Evolutionary conservation across 1,140 invertebrate species (phyloP), one percentile per base, ranked within the genome.

Genomic region (Rhyacophila brunnea): DNA sequence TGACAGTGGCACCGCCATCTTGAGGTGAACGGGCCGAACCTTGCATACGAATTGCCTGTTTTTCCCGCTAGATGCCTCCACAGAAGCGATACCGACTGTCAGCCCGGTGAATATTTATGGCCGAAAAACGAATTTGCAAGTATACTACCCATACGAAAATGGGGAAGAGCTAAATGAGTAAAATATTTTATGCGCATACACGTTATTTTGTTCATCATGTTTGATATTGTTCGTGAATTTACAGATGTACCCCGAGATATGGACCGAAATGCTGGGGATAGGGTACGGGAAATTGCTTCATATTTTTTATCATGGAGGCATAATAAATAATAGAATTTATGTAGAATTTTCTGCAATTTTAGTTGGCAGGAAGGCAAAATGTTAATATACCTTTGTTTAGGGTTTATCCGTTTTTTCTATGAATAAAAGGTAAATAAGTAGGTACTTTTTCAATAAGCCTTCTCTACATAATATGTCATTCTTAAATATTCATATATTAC

Each of bases 121-220:
- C 60, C 61, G 60, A 66, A 66, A 66, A 66, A 66, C 64, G 64
- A 66, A 66, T 66, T 66, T 66, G 64, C 64, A 60, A 66, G 61
- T 47, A 48, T 54, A 54, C 52, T 42, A 54, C 28, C 52, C 46
- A 51, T 32, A 61, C 53, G 38, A 48, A 45, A 63, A 62, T 44
- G 62, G 53, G 52, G 51, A 43, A 55, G 52, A 51, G 52, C 62
- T 55, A 64, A 64, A 64, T 64, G 62, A 64, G 62, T 54, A 60
- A 64, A 64, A 64, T 64, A 64, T 64, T 64, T 64, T 64, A 64
- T 64, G 62, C 62, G 62, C 62, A 55, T 58, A 60, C 57, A 64
- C 62, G 62, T 64, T 64, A 60, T 53, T 57, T 59, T 64, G 57
- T 52, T 59, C 62, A 59, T 64, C 62, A 59, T 64, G 51, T 56